A percentile compares a stretch with the other conserved stretches of the same genome.
These are phyloP conservation scores for Chaetoderma sp. DNA, from an alignment of 2,888 invertebrate genomes.

Conservation along the genomic window DNA sequence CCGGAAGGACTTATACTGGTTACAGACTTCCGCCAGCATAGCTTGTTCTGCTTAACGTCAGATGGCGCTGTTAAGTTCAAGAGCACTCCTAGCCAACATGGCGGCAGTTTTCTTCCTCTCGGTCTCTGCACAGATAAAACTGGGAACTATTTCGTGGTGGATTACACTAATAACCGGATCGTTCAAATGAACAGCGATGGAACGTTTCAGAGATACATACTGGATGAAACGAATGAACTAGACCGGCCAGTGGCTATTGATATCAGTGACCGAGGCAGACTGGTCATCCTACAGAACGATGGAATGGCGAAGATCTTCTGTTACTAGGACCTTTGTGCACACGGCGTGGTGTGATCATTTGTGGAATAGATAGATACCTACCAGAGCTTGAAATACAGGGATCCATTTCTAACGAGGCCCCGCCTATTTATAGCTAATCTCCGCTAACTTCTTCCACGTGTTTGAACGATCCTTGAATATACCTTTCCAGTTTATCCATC, in stretches of 20 bases:
- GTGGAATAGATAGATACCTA: too few species aligned
- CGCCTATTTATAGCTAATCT: too few species aligned
- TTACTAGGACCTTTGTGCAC: too few species aligned
- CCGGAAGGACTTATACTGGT: conserved; percentile 41
- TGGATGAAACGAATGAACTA: conserved; percentile 48
- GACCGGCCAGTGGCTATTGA: conserved; percentile 52
- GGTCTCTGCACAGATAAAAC: conserved; percentile 53
- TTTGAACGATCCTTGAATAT: too few species aligned
- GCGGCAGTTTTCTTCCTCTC: conserved; percentile 46
- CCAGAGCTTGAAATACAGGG: too few species aligned
- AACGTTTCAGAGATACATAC: conserved; percentile 49
- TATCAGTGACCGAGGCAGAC: conserved; percentile 46
- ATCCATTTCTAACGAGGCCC: too few species aligned
- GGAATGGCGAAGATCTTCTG: conserved; percentile 60
- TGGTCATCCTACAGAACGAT: conserved; percentile 58
- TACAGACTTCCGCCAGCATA: conserved; percentile 46
- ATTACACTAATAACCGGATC: conserved; percentile 50
- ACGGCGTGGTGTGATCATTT: too few species aligned
- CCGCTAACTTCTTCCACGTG: too few species aligned
- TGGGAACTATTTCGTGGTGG: conserved; percentile 55
- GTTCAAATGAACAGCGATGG: conserved; percentile 52
- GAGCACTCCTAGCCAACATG: conserved; percentile 32
- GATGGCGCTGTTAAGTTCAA: conserved; percentile 43
- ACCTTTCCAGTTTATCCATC: too few species aligned
- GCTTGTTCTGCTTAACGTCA: conserved; percentile 43